These are phyloP conservation scores for Poeciliopsis retropinna DNA, from an alignment of 2,113 vertebrate genomes.

Conservation along the genomic window DNA sequence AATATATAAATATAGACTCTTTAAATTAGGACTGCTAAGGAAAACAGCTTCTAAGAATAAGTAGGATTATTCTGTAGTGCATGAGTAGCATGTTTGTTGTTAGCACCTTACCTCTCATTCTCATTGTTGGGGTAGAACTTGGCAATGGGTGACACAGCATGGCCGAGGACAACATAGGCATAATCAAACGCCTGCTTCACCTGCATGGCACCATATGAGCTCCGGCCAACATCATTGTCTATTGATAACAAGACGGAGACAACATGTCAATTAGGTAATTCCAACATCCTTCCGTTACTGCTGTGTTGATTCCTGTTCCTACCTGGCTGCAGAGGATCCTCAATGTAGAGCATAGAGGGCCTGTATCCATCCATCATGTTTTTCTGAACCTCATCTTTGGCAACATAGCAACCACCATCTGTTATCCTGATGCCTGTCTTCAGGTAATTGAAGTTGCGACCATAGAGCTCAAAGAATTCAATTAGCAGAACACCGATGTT, in stretches of 20 bases:
- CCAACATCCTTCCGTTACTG: no score
- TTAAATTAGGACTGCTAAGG: no score
- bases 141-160: conserved; percentile 94
- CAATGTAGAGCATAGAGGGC: conserved; percentile 97
- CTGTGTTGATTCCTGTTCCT: conserved; percentile 7
- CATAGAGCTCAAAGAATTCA: conserved; percentile 98
- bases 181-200: conserved; percentile 99
- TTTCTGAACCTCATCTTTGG: conserved; percentile 98
- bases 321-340: conserved; percentile 97
- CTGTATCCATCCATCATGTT: conserved; percentile 96
- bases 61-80: no score
- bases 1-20: not conserved
- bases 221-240: conserved; percentile 97
- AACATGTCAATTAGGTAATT: not conserved
- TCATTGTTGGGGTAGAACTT: conserved; percentile 97
- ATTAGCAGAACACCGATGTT: conserved; percentile 98
- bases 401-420: conserved; percentile 96
- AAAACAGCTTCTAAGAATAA: not conserved
- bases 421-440: conserved; percentile 99
- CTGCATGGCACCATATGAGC: conserved; percentile 99
- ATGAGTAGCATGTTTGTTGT: not conserved
- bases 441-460: conserved; percentile 97
- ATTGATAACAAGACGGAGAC: conserved; percentile 3
- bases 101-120: conserved; percentile 87
- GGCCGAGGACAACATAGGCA: conserved; percentile 93